Base-by-base conservation (phyloP, 2,113 vertebrate genomes). In the Xyliphius kryptos region DNA sequence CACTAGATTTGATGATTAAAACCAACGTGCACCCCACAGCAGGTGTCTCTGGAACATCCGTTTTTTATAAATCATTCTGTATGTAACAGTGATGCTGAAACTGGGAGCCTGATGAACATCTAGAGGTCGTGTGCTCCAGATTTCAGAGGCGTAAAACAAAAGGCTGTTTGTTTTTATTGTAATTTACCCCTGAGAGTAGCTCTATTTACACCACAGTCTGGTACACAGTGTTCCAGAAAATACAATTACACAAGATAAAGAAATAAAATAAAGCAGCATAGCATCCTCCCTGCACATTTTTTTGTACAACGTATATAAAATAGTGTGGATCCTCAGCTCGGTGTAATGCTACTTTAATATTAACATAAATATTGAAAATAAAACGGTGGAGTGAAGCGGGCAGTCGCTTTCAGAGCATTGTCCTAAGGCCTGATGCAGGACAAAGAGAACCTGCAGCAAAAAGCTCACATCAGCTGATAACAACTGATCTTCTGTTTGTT, bases 401-500 rank as follows among this genome's bases (percentile, higher is more conserved):
- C 26, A 5, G 26, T 32, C 26, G 26, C 55, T 70, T 64, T 70
- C 61, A 70, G 26, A 44, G 41, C 21, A 63, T 38, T 13, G 21
- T 12, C 44, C 61, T 15, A n/a, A 9, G 47, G 68, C 46, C 55
- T 17, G 20, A 38, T 20, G 57, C 10, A 64, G 55, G 49, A 70
- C 61, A 66, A 67, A 61, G 46, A 56, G 60, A 17, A 20, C 48
- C 46, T 37, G 48, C n/a, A 67, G 37, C 51, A 61, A 60, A 68
- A 37, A 60, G 21, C 13, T n/a, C 51, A 15, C 61, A 60, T 26
- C 57, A 47, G 50, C 53, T 44, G 19, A 55, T 47, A 56, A 67
- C 74, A 71, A 71, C 66, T 64, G 16, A 32, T 15, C 6, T 63
- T 69, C 53, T 67, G 71, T 72, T 36, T 53, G 52, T 58, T 63